These are phyloP conservation scores for Hippocampus abdominalis DNA, from an alignment of 2,113 vertebrate genomes.

Conservation along the genomic window DNA sequence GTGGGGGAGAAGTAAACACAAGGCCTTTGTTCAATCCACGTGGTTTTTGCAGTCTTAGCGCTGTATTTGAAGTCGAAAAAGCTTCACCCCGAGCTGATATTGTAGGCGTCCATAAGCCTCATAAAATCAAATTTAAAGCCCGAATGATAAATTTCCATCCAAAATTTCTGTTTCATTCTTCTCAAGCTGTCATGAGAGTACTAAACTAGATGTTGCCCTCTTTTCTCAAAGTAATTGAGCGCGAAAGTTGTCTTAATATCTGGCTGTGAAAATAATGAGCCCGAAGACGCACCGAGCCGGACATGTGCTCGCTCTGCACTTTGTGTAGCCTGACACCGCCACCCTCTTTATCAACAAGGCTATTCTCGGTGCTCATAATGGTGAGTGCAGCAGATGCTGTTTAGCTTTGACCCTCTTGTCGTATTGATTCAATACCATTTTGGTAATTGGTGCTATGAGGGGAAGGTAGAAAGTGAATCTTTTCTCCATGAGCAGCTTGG, in stretches of 20 bases:
- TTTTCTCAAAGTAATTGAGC: constrained; percentile 51
- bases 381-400: constrained; percentile 28
- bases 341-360: constrained; percentile 32
- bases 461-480: constrained; percentile 24
- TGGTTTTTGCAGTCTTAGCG: not conserved
- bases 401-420: constrained; percentile 45
- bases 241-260: constrained; percentile 37
- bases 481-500: constrained; percentile 35
- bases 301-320: constrained; percentile 24
- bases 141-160: constrained; percentile 30
- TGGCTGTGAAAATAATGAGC: constrained; percentile 47
- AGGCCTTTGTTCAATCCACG: not conserved
- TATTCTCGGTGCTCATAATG: constrained; percentile 29
- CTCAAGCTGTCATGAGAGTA: constrained; percentile 37
- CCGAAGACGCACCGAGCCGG: constrained; percentile 27
- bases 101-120: not conserved
- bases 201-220: constrained; percentile 24
- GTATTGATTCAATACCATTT: constrained; percentile 38
- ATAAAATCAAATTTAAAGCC: constrained; percentile 27
- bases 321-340: constrained; percentile 14
- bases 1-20: not conserved
- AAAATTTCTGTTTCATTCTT: constrained; percentile 16
- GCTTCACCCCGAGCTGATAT: not conserved
- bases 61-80: not conserved
- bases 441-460: constrained; percentile 46